Base-by-base conservation (phyloP, 2,888 invertebrate genomes). In the Heteropelma amictum region DNA sequence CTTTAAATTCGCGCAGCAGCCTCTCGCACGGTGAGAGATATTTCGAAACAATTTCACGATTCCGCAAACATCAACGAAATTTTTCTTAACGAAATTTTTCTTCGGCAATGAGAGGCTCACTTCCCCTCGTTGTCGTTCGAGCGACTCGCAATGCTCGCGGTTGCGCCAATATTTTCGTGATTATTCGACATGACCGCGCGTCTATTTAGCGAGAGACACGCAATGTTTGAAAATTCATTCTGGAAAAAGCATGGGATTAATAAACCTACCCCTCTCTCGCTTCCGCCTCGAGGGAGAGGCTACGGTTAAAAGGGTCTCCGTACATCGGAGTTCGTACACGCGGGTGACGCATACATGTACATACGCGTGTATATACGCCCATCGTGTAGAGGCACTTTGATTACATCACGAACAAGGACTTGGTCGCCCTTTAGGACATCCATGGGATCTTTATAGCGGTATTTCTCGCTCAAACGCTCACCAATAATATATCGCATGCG, bases 371-470 rank as follows among this genome's bases (percentile, higher is more conserved):
- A n/a, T n/a, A n/a, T n/a, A n/a, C n/a, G n/a, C 61, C 30, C 49
- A 58, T 38, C 47, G 49, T 61, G 38, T n/a, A n/a, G 33, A 23
- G 12, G 53, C 61, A 61, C 70, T 49, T 71, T 19, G 33, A 42
- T 63, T 74, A 74, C 63, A 67, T 67, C 71, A 45, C 56, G 49
- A 74, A 69, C 28, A 65, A 70, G 63, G 65, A 76, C 65, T 76
- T 67, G 72, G 54, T 70, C 73, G 77, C 75, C 78, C 78, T 78
- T 77, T 76, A 77, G 69, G 72, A 64, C 53, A 74, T 58, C 53
- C 72, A 76, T 75, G 54, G 72, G 75, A 54, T 70, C 69, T 79
- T 79, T 79, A 78, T 79, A 78, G 77, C 75, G 77, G 72, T 76
- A 78, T 78, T 76, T 77, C 73, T 75, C 70, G 75, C 65, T 67